A percentile compares a stretch with the other conserved stretches of the same genome.
Conservation (phyloP, 2,113 vertebrate species). For the Perca schrenkii region DNA sequence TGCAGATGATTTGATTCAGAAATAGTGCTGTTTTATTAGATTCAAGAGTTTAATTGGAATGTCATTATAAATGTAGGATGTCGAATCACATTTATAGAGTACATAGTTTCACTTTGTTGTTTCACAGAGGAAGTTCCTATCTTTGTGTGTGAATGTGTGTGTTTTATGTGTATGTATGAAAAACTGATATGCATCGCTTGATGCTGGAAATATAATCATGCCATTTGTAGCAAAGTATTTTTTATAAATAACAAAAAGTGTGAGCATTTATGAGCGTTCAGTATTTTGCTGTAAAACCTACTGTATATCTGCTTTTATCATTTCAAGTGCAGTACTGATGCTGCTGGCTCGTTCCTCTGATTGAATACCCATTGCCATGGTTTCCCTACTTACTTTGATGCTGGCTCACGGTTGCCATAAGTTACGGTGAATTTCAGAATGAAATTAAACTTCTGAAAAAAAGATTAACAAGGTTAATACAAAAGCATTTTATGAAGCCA, state of each 20-base stretch:
- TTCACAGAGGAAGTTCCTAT: constrained; percentile 22
- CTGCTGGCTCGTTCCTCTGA: constrained; percentile 74
- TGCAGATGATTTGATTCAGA: background rate
- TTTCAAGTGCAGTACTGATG: constrained; percentile 47
- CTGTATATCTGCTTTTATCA: constrained; percentile 29
- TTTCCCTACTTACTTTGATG: constrained; percentile 78
- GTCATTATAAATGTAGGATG: background rate
- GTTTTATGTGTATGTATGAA: background rate
- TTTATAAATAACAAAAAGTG: background rate
- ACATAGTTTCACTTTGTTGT: constrained; percentile 1
- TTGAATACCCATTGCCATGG: constrained; percentile 87
- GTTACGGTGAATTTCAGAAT: constrained; percentile 80
- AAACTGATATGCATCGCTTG: constrained; percentile 1
- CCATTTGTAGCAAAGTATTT: background rate
- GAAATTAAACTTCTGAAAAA: constrained; percentile 40
- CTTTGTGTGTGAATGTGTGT: background rate
- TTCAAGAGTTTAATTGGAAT: background rate
- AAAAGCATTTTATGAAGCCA: background rate
- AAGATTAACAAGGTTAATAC: background rate
- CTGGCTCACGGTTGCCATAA: constrained; percentile 90
- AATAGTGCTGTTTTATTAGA: background rate
- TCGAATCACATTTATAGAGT: background rate
- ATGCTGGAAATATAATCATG: background rate
- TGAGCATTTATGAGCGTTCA: background rate
- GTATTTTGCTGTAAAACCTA: constrained; percentile 27